These are phyloP conservation scores for Bolborhynchus lineola DNA, from an alignment of 2,113 vertebrate species.

Conservation along the genomic window DNA sequence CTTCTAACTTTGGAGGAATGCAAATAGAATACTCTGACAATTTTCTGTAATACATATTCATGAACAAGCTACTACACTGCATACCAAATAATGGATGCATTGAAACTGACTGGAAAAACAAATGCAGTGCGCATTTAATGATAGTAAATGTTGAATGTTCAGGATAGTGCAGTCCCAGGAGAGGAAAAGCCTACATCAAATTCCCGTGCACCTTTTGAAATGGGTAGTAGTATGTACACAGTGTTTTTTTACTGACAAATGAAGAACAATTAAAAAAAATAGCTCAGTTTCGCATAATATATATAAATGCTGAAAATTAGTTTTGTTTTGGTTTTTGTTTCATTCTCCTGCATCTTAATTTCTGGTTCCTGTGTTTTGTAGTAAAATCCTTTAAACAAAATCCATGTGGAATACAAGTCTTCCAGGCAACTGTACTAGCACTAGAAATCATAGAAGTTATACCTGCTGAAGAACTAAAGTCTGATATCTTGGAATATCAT, in stretches of 20 bases:
- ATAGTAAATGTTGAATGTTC: not conserved
- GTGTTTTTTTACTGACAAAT: not conserved
- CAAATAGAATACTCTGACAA: not conserved
- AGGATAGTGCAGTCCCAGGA: not conserved
- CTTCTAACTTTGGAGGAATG: not conserved
- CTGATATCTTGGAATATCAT: not conserved
- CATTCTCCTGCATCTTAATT: not conserved
- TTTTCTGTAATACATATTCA: not conserved
- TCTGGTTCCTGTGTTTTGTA: not conserved
- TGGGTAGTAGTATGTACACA: not conserved
- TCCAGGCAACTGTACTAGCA: not conserved
- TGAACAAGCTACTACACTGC: not conserved
- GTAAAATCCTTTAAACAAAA: not conserved
- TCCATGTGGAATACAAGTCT: not conserved
- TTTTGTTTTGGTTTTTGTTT: not conserved
- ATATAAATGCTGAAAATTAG: not conserved
- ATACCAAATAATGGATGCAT: not conserved
- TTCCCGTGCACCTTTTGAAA: not conserved
- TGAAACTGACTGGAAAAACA: not conserved
- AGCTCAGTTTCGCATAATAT: not conserved
- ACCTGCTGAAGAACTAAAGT: not conserved
- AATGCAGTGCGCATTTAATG: not conserved
- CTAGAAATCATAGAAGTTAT: not conserved
- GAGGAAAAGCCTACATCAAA: not conserved
- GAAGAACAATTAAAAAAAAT: not conserved